phyloP scores from a whole-genome alignment of 2,888 invertebrate species.

The Diaperis boleti region DNA sequence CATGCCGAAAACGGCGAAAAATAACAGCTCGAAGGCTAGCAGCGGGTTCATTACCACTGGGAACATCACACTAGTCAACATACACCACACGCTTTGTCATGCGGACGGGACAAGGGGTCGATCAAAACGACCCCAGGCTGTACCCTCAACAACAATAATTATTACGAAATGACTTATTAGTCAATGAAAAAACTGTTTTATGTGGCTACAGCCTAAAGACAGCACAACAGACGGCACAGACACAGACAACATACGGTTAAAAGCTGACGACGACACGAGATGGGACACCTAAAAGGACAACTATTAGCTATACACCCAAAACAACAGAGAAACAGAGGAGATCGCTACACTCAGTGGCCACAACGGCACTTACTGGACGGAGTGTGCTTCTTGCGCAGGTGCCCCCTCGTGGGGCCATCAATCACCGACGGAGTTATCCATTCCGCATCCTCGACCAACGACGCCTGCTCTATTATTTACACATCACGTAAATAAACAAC shows the following conservation, averaged over 20 bases:
- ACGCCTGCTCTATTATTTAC: slow-evolving; percentile 40
- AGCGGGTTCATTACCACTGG: slow-evolving; percentile 88
- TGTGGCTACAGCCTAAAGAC: too few species aligned
- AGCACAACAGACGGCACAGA: slow-evolving; percentile 25
- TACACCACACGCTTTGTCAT: slow-evolving; percentile 10
- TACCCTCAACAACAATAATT: too few species aligned
- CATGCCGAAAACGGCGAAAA: slow-evolving; percentile 98
- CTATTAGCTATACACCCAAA: slow-evolving; percentile 42
- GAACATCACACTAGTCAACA: slow-evolving; percentile 55
- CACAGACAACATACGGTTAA: slow-evolving; percentile 25
- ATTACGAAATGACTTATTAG: too few species aligned
- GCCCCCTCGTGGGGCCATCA: slow-evolving; percentile 47
- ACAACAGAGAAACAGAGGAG: slow-evolving; percentile 21
- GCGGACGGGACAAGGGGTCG: slow-evolving; percentile 30
- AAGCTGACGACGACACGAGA: slow-evolving; percentile 20
- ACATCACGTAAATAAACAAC: neutral
- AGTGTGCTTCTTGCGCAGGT: slow-evolving; percentile 51
- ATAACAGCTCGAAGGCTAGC: slow-evolving; percentile 96
- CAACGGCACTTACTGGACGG: slow-evolving; percentile 56
- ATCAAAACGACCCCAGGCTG: too few species aligned
- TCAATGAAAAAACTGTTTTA: too few species aligned
- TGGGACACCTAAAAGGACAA: slow-evolving; percentile 37
- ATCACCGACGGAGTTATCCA: slow-evolving; percentile 50
- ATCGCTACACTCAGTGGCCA: slow-evolving; percentile 33
- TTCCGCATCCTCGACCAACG: slow-evolving; percentile 51